These are phyloP conservation scores for Pogonus chalceus DNA, from an alignment of 1,140 invertebrate species.

Conservation along the genomic window DNA sequence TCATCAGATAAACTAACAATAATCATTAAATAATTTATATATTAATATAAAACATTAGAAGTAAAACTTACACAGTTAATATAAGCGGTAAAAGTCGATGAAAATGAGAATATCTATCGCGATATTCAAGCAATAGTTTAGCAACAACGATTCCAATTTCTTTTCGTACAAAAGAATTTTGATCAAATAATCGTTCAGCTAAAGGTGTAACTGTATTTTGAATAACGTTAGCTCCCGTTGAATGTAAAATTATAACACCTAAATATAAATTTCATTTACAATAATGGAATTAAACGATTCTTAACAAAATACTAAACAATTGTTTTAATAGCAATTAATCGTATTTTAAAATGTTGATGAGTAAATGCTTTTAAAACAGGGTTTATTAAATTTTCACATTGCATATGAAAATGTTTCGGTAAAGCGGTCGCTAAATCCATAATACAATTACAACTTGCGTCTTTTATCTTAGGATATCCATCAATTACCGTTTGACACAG, in stretches of 20 bases:
- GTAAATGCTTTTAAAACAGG: slow-evolving; percentile 59
- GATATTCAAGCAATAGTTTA: slow-evolving; percentile 54
- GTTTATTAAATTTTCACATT: slow-evolving; percentile 59
- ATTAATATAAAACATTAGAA: slow-evolving; percentile 7
- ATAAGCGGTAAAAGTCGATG: slow-evolving; percentile 62
- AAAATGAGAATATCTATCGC: slow-evolving; percentile 71
- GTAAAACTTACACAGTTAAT: slow-evolving; percentile 47
- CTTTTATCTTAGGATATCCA: slow-evolving; percentile 67
- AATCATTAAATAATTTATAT: slow-evolving; percentile 7
- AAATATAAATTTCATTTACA: background rate
- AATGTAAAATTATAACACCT: slow-evolving; percentile 29
- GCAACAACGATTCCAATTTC: slow-evolving; percentile 56
- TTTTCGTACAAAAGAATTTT: slow-evolving; percentile 52
- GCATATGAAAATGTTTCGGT: slow-evolving; percentile 59
- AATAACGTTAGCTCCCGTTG: slow-evolving; percentile 40
- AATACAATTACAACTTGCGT: slow-evolving; percentile 61
- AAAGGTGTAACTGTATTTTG: slow-evolving; percentile 48
- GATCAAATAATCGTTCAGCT: slow-evolving; percentile 65
- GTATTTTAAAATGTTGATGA: slow-evolving; percentile 73
- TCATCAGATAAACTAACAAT: slow-evolving; percentile 55
- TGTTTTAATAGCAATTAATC: slow-evolving; percentile 59
- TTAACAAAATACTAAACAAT: slow-evolving; percentile 43
- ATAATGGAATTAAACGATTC: background rate
- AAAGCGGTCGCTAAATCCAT: slow-evolving; percentile 51
- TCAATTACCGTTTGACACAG: slow-evolving; percentile 60